Percentiles rank a stretch among this genome's conserved stretches.
Evolutionary conservation across 2,113 vertebrate species (phyloP).

Genomic region (Electrona antarctica): DNA sequence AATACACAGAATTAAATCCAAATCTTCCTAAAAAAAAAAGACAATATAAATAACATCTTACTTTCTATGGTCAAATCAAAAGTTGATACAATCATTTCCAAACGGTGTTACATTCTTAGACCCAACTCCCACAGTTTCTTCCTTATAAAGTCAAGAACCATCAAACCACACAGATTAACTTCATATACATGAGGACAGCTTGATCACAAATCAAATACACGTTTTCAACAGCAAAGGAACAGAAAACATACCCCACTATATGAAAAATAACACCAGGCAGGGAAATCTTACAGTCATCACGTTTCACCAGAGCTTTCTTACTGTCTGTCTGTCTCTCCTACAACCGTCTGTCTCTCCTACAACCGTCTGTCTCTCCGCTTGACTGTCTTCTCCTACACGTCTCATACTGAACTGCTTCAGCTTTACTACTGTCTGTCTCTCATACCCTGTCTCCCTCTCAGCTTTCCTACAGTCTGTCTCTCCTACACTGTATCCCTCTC

Average conservation of each 20-base stretch:
- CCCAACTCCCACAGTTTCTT: neutral
- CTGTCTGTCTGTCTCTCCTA: too few relatives aligned
- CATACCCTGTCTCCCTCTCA: too few relatives aligned
- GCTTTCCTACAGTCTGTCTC: too few relatives aligned
- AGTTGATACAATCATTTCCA: constrained; percentile 8
- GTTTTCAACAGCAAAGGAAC: constrained; percentile 8
- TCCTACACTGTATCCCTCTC: too few relatives aligned
- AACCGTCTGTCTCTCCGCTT: too few relatives aligned
- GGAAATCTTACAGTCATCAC: too few relatives aligned
- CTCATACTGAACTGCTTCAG: too few relatives aligned
- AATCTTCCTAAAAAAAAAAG: constrained; percentile 21
- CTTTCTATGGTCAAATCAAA: constrained; percentile 19
- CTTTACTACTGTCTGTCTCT: too few relatives aligned
- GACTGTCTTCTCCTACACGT: too few relatives aligned
- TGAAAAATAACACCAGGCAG: too few relatives aligned
- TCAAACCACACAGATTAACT: neutral
- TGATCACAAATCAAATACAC: neutral
- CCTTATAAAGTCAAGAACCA: constrained; percentile 16
- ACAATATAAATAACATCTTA: constrained; percentile 57
- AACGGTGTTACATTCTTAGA: neutral
- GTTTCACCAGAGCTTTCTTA: too few relatives aligned
- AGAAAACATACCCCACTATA: neutral
- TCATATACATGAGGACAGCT: constrained; percentile 42
- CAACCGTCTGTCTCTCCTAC: too few relatives aligned
- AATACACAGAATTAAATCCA: constrained; percentile 5